phyloP scores from a whole-genome alignment of 2,113 vertebrate genomes.

The Hippocampus mohnikei region DNA sequence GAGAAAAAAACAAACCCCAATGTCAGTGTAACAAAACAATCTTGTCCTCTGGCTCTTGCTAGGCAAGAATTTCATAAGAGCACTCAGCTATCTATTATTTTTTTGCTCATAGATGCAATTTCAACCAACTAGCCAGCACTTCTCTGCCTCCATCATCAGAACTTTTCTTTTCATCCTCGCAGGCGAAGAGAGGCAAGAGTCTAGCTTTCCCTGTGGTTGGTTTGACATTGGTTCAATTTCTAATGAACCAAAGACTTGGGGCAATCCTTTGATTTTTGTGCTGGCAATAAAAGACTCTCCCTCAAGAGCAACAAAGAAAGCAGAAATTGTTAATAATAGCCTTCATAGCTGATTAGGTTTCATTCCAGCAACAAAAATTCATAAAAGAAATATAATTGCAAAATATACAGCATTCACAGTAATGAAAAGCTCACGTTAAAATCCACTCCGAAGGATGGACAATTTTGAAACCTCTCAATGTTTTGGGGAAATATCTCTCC shows the following conservation, averaged over 20 bases:
- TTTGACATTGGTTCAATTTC: slow-evolving; percentile 8
- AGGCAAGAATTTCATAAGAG: slow-evolving; percentile 19
- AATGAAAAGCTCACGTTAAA: no score
- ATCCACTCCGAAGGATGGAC: no score
- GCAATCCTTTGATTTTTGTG: slow-evolving; percentile 24
- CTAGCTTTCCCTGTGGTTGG: slow-evolving; percentile 3
- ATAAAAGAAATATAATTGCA: no score
- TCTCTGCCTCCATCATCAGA: slow-evolving; percentile 10
- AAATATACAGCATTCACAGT: no score
- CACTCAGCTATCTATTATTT: slow-evolving; percentile 32
- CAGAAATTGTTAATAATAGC: not conserved
- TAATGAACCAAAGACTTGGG: slow-evolving; percentile 4
- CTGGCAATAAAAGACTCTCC: slow-evolving; percentile 22
- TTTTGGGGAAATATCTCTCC: no score
- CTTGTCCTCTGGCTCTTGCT: slow-evolving; percentile 18
- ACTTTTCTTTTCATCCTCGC: slow-evolving; percentile 26
- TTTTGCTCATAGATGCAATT: slow-evolving; percentile 44
- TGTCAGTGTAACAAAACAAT: slow-evolving; percentile 18
- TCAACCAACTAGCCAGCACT: slow-evolving; percentile 27
- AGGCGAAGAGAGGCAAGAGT: slow-evolving; percentile 20
- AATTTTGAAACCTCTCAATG: no score
- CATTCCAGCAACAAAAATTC: no score
- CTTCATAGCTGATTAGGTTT: not conserved
- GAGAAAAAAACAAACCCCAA: not conserved
- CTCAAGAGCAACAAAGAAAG: not conserved